These are phyloP conservation scores for Periphyllus acericola DNA, from an alignment of 2,888 invertebrate species.

Conservation along the genomic window DNA sequence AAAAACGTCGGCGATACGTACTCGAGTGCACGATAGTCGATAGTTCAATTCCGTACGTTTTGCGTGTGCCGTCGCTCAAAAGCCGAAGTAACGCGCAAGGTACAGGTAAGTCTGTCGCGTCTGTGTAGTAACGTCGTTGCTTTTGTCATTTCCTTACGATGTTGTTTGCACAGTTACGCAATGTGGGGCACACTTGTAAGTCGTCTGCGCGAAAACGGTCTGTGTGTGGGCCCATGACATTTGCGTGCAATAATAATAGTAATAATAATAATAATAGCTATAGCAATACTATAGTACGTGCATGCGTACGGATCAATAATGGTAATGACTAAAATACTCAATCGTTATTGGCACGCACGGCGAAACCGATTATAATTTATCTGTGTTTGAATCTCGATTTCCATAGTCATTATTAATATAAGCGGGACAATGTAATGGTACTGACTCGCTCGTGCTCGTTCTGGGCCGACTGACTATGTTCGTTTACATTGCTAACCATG, in stretches of 20 bases:
- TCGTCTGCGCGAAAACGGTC: too few relatives aligned
- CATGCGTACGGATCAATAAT: too few relatives aligned
- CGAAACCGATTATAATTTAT: constrained; percentile 39
- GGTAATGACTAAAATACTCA: neutral
- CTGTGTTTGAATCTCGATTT: constrained; percentile 33
- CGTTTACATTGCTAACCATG: constrained; percentile 54
- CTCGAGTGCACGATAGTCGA: too few relatives aligned
- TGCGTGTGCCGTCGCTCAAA: too few relatives aligned
- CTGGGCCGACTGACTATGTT: constrained; percentile 28
- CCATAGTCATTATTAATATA: constrained; percentile 14
- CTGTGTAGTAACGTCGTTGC: neutral
- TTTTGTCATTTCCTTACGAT: neutral
- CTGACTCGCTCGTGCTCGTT: constrained; percentile 30
- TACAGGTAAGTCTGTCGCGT: neutral
- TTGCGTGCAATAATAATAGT: neutral
- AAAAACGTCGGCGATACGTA: neutral
- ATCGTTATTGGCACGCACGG: neutral
- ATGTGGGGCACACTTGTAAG: constrained; percentile 18
- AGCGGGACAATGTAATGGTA: neutral
- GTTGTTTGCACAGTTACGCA: neutral
- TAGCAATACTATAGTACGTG: too few relatives aligned
- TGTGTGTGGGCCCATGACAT: too few relatives aligned
- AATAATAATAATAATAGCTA: too few relatives aligned
- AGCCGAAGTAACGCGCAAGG: neutral
- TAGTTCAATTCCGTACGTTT: too few relatives aligned